Base-by-base conservation (phyloP, 92 coral and sea anemone genomes). In the Phenganax marumi region DNA sequence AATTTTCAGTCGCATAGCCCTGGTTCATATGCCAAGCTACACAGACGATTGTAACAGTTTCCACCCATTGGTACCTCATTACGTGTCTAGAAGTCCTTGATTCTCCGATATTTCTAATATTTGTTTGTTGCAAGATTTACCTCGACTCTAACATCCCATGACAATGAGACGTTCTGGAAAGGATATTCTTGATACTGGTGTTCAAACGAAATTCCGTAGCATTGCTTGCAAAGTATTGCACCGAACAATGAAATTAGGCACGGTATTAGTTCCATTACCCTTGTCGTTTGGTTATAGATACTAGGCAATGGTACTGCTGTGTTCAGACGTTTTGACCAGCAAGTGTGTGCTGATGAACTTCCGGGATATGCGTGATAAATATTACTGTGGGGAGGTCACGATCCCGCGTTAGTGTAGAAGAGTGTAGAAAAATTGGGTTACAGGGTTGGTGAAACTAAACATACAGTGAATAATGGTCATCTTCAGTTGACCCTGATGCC, bases 111-210 rank as follows among this genome's bases (percentile, higher is more conserved):
- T 33, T 33, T 2, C 5, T 33, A 33, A 33, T 33, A 33, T 33
- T 33, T 33, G 5, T 33, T 33, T 5, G 10, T 26, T 39, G 75
- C 8, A 11, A 49, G 7, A 26, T 39, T 69, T 39, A 52, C 81
- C 47, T 76, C 65, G 10, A 76, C 81, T 56, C 81, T 54, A 22
- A 56, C 68, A 54, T 76, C 68, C 81, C 81, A 76, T 0, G 81
- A 50, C 8, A 76, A 43, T 7, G 68, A 54, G 22, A 56, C 68
- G 81, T 76, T 56, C 68, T 18, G 25, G 43, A 76, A 76, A 0
- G 68, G 81, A 56, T 76, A 76, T 12, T 52, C 12, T 2, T 57
- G 21, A 23, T 14, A 50, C 55, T 13, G 21, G 39, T 66, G 48
- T 66, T 1, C 12, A 17, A 66, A n/a, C 6, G 69, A 33, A 26